Evolutionary conservation across 2,888 invertebrate genomes (phyloP), one percentile per base, ranked within the genome.

Genomic region (Deilephila porcellus): DNA sequence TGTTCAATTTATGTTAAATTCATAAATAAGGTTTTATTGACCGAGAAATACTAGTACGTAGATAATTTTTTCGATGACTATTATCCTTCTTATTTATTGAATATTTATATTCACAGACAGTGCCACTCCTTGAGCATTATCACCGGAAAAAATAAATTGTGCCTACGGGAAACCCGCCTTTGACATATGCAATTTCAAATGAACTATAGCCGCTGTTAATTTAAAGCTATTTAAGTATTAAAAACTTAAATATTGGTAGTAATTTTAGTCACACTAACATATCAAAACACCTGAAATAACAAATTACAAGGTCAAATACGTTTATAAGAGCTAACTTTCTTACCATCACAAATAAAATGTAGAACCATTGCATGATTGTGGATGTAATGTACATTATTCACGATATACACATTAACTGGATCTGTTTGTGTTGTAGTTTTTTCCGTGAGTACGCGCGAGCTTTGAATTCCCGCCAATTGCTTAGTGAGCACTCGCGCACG

Each of bases 381-480:
- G 77, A 76, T 80, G 83, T 85, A 79, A 85, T 81, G 75, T 82
- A 81, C 89, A 88, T 88, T 81, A n/a, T 90, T 88, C 90, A 91
- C 90, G 89, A 79, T 81, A 83, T 77, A 79, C 92, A 93, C 93
- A 89, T 90, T 88, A 90, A 90, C 84, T 88, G 75, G 77, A 80
- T 77, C 76, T 75, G 80, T 81, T 75, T 74, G 75, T 76, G 52
- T 74, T 76, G 71, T 73, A 71, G 71, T 71, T 75, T 78, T 32
- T 72, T 73, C 64, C 67, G 77, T 76, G 72, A 77, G 78, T 77
- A 81, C 85, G 80, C 76, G 83, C 81, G 83, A 86, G 83, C 84
- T 82, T 83, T 79, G 75, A 76, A 83, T 91, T 93, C 92, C 90
- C 93, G 93, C 93, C 91, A 92, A 92, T 56, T 82, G 81, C 78